phyloP scores from a whole-genome alignment of 2,888 invertebrate species.

The Melanotus villosus region DNA sequence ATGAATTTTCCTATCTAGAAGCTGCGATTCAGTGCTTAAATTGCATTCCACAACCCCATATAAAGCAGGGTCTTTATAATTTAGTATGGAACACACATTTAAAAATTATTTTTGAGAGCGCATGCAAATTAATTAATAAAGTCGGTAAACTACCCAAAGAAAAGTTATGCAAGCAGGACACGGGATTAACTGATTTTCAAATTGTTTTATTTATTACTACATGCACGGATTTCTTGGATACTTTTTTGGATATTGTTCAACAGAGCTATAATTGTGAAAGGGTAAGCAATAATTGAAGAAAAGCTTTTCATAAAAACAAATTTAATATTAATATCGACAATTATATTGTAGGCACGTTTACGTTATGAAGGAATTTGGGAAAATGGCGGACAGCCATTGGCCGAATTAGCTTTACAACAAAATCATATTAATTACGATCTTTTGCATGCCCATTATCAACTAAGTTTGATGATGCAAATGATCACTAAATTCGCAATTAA shows the following conservation, averaged over 20 bases:
- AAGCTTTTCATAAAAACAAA: not conserved
- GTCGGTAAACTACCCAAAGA: constrained; percentile 90
- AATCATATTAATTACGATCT: constrained; percentile 82
- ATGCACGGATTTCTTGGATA: constrained; percentile 69
- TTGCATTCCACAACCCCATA: constrained; percentile 76
- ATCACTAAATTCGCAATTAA: constrained; percentile 85
- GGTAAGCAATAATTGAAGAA: constrained; percentile 12
- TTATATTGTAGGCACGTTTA: constrained; percentile 58
- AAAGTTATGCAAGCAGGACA: constrained; percentile 83
- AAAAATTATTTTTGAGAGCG: constrained; percentile 83
- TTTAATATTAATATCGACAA: not conserved
- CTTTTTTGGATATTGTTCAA: constrained; percentile 67
- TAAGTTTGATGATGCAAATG: constrained; percentile 83
- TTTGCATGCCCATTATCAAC: constrained; percentile 85
- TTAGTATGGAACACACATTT: constrained; percentile 93
- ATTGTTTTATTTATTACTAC: constrained; percentile 71
- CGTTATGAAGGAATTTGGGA: constrained; percentile 79
- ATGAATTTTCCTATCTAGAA: constrained; percentile 76
- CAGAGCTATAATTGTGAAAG: constrained; percentile 58
- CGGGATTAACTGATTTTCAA: constrained; percentile 78
- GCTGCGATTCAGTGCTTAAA: constrained; percentile 81
- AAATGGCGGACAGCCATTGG: constrained; percentile 75
- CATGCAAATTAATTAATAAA: constrained; percentile 84
- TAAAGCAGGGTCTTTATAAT: constrained; percentile 86
- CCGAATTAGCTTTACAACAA: constrained; percentile 84